These are phyloP conservation scores for Leucozona laternaria DNA, from an alignment of 2,888 invertebrate genomes.

Conservation along the genomic window DNA sequence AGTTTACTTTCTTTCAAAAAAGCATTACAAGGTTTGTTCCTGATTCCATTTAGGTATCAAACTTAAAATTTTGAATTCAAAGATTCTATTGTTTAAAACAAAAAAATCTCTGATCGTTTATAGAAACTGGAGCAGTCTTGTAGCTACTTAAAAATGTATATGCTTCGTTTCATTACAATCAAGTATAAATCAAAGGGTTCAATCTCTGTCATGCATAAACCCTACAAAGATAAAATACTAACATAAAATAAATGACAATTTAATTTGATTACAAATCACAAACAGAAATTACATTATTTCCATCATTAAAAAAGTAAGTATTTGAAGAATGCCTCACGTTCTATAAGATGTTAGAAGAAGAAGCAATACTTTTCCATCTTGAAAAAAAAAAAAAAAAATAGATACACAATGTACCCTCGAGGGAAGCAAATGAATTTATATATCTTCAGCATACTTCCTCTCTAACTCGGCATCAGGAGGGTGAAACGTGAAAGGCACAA, in stretches of 20 bases:
- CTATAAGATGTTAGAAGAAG: slow-evolving; percentile 15
- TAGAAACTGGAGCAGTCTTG: too few relatives aligned
- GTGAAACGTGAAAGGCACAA: background rate
- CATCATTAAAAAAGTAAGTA: slow-evolving; percentile 74
- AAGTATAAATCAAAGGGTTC: slow-evolving; percentile 9
- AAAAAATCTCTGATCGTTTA: too few relatives aligned
- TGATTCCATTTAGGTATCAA: too few relatives aligned
- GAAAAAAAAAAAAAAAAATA: background rate
- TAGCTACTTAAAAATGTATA: background rate
- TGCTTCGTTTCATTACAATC: background rate
- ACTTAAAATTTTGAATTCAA: too few relatives aligned
- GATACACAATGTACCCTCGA: slow-evolving; percentile 2
- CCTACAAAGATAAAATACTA: slow-evolving; percentile 8
- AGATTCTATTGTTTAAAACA: too few relatives aligned
- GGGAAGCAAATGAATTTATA: slow-evolving; percentile 48
- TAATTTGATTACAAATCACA: slow-evolving; percentile 76
- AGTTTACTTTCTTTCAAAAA: too few relatives aligned
- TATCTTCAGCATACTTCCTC: slow-evolving; percentile 15
- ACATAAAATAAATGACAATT: slow-evolving; percentile 73
- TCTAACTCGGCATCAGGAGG: background rate
- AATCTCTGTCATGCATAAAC: background rate
- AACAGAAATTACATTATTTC: slow-evolving; percentile 75
- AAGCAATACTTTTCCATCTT: background rate
- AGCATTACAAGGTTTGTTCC: too few relatives aligned
- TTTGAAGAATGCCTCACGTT: slow-evolving; percentile 29